Percentiles rank a stretch among this genome's conserved stretches.
phyloP scores from a whole-genome alignment of 2,797 vertebrate species.

The Morelia viridis region DNA sequence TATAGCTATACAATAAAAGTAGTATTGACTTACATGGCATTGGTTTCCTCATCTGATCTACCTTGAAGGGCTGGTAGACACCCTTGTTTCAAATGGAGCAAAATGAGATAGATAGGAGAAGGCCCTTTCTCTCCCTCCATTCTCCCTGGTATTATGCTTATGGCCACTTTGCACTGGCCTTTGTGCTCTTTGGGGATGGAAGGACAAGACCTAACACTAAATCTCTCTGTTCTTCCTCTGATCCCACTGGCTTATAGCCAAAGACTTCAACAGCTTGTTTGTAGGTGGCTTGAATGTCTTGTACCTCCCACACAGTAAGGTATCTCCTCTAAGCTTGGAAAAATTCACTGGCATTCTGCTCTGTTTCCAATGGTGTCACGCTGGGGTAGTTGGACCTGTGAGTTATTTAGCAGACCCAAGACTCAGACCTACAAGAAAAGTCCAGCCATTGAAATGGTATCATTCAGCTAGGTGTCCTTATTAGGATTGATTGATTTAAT shows the following conservation, averaged over 20 bases:
- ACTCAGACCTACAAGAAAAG: constrained; percentile 15
- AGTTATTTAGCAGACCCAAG: constrained; percentile 47
- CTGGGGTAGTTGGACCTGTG: constrained; percentile 9
- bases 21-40: too few relatives aligned
- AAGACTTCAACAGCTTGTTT: constrained; percentile 27
- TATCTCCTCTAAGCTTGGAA: constrained; percentile 43
- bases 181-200: background rate
- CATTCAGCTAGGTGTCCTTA: background rate
- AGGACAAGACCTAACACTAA: constrained; percentile 4
- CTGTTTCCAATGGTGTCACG: constrained; percentile 11
- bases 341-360: constrained; percentile 28
- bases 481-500: too few relatives aligned
- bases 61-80: too few relatives aligned
- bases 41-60: too few relatives aligned
- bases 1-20: too few relatives aligned
- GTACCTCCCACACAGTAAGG: constrained; percentile 26
- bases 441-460: constrained; percentile 37
- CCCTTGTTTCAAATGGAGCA: too few relatives aligned
- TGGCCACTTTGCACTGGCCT: background rate
- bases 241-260: constrained; percentile 25
- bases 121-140: background rate
- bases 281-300: constrained; percentile 40
- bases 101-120: background rate
- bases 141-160: background rate
- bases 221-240: constrained; percentile 29